Percentiles rank a stretch among this genome's conserved stretches.
phyloP scores from a whole-genome alignment of 2,113 vertebrate species.

The Cebus imitator region DNA sequence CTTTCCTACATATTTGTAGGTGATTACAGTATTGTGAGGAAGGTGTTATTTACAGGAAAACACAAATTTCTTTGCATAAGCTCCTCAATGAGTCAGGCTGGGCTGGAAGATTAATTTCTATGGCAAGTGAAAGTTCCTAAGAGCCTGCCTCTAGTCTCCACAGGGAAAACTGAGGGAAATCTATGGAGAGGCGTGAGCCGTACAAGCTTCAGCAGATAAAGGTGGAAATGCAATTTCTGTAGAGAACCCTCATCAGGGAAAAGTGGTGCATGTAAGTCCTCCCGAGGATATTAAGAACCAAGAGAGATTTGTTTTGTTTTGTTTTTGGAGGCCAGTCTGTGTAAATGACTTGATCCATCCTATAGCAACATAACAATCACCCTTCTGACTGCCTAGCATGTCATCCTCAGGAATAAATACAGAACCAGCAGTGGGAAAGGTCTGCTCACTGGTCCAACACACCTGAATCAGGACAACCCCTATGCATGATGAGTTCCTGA shows the following conservation, averaged over 20 bases:
- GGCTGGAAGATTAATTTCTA: background rate
- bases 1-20: background rate
- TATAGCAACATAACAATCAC: background rate
- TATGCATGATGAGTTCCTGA: too few relatives aligned
- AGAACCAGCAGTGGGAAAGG: background rate
- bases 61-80: background rate
- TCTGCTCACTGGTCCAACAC: background rate
- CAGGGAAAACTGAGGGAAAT: background rate
- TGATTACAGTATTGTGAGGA: background rate
- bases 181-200: background rate
- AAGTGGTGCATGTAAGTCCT: rapidly evolving
- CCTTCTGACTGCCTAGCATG: background rate
- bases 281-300: background rate
- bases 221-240: background rate
- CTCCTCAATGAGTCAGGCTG: background rate
- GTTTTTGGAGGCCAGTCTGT: background rate
- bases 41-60: background rate
- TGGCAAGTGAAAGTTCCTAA: background rate
- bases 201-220: background rate
- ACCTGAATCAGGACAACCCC: background rate
- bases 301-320: background rate
- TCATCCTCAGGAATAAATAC: background rate
- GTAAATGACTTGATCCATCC: background rate
- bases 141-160: background rate
- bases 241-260: background rate